These are phyloP conservation scores for Orestias chungarensis DNA, from an alignment of 2,797 vertebrate species.

Conservation along the genomic window DNA sequence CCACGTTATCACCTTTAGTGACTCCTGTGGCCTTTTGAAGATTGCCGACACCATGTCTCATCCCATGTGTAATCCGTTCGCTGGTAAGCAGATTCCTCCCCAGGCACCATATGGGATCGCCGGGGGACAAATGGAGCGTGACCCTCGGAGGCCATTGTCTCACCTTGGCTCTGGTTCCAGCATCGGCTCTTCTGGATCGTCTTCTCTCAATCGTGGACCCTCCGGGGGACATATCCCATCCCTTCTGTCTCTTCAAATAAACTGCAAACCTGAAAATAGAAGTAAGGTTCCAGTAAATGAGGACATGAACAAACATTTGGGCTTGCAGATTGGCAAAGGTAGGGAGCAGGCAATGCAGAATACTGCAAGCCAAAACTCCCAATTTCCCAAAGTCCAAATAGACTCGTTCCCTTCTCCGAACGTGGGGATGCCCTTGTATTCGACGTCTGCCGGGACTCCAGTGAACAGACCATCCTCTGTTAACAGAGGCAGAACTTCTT, in stretches of 20 bases:
- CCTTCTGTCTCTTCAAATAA: conserved; percentile 45
- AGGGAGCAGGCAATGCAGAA: conserved; percentile 75
- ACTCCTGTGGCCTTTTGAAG: conserved; percentile 78
- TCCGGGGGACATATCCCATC: conserved; percentile 37
- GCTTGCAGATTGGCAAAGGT: conserved; percentile 72
- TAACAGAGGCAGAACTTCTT: conserved; percentile 25
- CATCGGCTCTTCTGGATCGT: conserved; percentile 38
- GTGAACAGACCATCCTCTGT: conserved; percentile 11
- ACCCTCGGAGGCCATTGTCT: conserved; percentile 20
- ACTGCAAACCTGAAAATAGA: conserved; percentile 69
- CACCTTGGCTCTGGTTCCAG: conserved; percentile 56
- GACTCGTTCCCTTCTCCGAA: conserved; percentile 44
- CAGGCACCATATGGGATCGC: conserved; percentile 47
- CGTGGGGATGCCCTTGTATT: conserved; percentile 55
- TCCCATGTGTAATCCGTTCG: conserved; percentile 82
- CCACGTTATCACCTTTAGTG: conserved; percentile 37
- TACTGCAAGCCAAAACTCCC: conserved; percentile 53
- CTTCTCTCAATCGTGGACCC: conserved; percentile 19
- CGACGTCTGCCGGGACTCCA: conserved; percentile 21
- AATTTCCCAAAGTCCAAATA: conserved; percentile 71
- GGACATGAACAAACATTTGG: conserved; percentile 63
- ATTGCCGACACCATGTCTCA: conserved; percentile 80
- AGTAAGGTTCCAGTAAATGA: conserved; percentile 55
- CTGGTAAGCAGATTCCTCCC: conserved; percentile 49
- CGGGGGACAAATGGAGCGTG: conserved; percentile 19